Base-by-base conservation (phyloP, 2,113 vertebrate genomes). In the Geococcyx californianus region DNA sequence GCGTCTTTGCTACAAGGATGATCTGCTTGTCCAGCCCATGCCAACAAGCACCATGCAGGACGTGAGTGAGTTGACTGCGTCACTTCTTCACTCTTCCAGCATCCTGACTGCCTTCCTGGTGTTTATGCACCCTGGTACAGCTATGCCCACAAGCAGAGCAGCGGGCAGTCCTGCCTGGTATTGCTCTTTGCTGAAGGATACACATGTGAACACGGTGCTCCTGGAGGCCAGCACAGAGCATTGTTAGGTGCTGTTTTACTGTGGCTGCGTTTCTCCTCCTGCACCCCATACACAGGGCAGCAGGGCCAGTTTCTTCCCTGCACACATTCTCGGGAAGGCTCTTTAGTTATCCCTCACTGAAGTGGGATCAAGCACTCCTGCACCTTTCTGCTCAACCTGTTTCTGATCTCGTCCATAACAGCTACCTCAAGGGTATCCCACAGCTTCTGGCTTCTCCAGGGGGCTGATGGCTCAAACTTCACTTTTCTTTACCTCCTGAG, bases 131-230 rank as follows among this genome's bases (percentile, higher is more conserved):
- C 17, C 33, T 42, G 1, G 0, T 21, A 67, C 5, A 2, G 13
- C 67, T 69, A 10, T 34, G 31, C 15, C 56, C 16, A 9, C 5
- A 3, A 62, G 31, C 5, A 3, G 26, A 49, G 23, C 44, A 56
- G 38, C 0, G 0, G 26, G 16, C 0, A 1, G 0, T 25, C 29
- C 49, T 59, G n/a, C 1, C 2, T 52, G 29, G 23, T 33, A 13
- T 69, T 54, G 34, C 14, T 44, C 11, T 31, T 18, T 80, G 59
- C 33, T 11, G 3, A 60, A 60, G 63, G 55, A 79, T 7, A 11
- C 8, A 0, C 1, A 4, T 4, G 11, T 28, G 31, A 84, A 72
- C 2, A 5, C 2, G 4, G 0, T 11, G 19, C 6, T 51, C 25
- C 52, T 47, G 33, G 11, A 67, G 20, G 28, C 4, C 64, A 34